phyloP scores from a whole-genome alignment of 2,113 vertebrate genomes.

The Hepsetus odoe region DNA sequence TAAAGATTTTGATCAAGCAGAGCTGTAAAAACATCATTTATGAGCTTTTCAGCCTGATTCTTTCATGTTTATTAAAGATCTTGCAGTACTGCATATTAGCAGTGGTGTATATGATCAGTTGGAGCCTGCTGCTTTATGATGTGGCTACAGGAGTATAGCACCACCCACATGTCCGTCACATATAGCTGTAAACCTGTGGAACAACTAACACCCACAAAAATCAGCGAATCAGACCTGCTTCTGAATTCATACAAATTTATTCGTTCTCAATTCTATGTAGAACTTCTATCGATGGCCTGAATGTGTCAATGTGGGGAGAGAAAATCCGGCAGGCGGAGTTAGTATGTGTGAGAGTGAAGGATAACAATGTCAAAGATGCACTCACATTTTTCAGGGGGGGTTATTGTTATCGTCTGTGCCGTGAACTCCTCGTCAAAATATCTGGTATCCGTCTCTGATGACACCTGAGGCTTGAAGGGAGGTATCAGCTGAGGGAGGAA shows the following conservation, averaged over 20 bases:
- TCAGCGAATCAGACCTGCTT: neutral
- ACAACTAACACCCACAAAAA: neutral
- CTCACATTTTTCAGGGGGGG: conserved; percentile 84
- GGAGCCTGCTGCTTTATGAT: neutral
- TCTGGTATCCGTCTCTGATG: conserved; percentile 83
- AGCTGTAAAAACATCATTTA: neutral
- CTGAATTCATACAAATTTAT: neutral
- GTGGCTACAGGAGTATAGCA: neutral
- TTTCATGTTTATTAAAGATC: neutral
- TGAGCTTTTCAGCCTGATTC: neutral
- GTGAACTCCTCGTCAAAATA: conserved; percentile 86
- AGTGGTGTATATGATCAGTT: neutral
- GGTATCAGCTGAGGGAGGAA: conserved; percentile 72
- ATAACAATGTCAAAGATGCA: conserved; percentile 20
- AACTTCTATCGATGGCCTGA: neutral
- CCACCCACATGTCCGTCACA: neutral
- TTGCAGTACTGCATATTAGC: neutral
- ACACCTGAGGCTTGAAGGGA: conserved; percentile 84
- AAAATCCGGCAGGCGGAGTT: neutral
- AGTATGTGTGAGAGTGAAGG: conserved; percentile 24
- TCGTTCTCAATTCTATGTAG: neutral
- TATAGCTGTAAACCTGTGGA: neutral
- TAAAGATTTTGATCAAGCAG: conserved; percentile 19
- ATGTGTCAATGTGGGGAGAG: conserved; percentile 28
- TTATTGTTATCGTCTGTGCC: conserved; percentile 84